Percentiles rank a stretch among this genome's conserved stretches.
Conservation (phyloP, 2,888 invertebrate species). For the Acanthoscelides obtectus region DNA sequence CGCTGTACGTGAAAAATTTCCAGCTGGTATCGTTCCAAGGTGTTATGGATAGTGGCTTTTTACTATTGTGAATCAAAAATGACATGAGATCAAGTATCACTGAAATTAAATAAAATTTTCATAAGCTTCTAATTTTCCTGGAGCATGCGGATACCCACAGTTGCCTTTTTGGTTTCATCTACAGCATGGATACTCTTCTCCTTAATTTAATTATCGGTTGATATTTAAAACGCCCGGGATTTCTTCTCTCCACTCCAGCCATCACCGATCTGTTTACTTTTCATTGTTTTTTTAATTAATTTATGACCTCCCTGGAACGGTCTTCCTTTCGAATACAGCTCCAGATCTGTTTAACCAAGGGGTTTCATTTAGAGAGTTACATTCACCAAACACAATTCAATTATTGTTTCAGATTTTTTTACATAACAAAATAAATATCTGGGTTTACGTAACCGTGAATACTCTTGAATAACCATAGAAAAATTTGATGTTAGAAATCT, state of each 20-base stretch:
- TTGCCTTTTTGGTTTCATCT: background rate
- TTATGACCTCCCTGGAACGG: conserved; percentile 14
- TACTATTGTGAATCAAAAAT: no score
- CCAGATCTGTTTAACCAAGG: background rate
- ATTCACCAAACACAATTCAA: no score
- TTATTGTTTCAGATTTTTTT: no score
- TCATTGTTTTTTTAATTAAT: conserved; percentile 28
- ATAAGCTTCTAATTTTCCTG: background rate
- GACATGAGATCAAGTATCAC: no score
- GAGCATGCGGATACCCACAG: background rate
- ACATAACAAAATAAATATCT: no score
- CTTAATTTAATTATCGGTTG: conserved; percentile 50
- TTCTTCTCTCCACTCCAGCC: conserved; percentile 13
- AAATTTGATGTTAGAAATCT: no score
- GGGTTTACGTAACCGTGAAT: no score
- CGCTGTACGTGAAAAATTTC: no score
- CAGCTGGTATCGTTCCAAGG: no score
- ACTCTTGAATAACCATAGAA: no score
- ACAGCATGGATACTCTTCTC: conserved; percentile 7
- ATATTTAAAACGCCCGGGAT: conserved; percentile 44
- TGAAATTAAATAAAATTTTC: no score
- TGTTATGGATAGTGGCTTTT: no score
- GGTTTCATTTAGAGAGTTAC: background rate
- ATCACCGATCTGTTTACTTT: conserved; percentile 22
- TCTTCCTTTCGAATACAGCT: background rate